Conservation (phyloP, 1,140 invertebrate species). For the Pentalonia nigronervosa region DNA sequence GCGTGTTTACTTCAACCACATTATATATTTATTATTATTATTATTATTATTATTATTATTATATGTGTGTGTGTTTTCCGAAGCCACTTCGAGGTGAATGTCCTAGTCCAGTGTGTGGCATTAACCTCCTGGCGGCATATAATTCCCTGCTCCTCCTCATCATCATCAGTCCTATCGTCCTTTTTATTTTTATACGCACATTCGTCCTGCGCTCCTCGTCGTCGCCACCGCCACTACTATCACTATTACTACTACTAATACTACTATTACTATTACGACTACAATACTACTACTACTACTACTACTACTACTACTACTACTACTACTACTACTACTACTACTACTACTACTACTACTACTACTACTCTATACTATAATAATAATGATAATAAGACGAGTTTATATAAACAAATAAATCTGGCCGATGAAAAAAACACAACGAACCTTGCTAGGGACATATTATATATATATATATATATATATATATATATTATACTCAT, state of each 20-base stretch:
- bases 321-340: background rate
- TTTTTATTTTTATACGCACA: slow-evolving; percentile 14
- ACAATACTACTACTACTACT: background rate
- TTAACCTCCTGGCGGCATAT: slow-evolving; percentile 54
- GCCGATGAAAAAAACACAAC: background rate
- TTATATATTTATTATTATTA: slow-evolving; percentile 19
- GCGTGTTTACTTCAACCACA: slow-evolving; percentile 1
- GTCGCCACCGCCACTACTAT: background rate
- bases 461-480: background rate
- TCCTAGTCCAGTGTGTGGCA: slow-evolving; percentile 49
- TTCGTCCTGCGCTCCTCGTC: slow-evolving; percentile 24
- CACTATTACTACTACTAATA: background rate
- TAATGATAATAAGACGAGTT: slow-evolving; percentile 41
- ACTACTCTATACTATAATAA: background rate
- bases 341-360: too few relatives aligned
- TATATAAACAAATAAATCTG: slow-evolving; percentile 56
- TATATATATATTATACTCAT: background rate
- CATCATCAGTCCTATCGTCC: background rate
- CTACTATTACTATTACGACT: background rate
- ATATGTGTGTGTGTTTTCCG: slow-evolving; percentile 38
- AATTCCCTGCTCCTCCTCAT: slow-evolving; percentile 1
- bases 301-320: background rate
- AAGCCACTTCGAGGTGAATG: slow-evolving; percentile 43
- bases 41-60: too few relatives aligned
- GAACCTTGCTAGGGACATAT: background rate